Evolutionary conservation across 1,140 invertebrate genomes (phyloP), one percentile per base, ranked within the genome.

Genomic region (Asobara japonica): DNA sequence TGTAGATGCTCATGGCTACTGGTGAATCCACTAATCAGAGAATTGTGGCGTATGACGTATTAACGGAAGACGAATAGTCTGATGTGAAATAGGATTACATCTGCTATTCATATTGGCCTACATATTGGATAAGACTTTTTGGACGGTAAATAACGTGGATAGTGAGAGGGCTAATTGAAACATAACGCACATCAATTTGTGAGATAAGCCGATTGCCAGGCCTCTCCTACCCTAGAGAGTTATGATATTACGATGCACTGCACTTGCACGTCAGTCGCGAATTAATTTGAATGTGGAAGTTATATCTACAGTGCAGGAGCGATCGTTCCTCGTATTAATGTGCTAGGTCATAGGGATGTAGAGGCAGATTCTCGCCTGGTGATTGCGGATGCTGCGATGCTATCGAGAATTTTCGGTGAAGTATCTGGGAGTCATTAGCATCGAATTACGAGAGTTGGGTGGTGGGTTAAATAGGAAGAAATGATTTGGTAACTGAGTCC

Each of bases 221-320:
- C 51, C n/a, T 22, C 38, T 41, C 18, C 64, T 20, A 31, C 18
- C 68, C 38, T 51, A 60, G 51, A 77, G 76, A 77, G 76, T 77
- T 75, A 77, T 75, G 76, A 73, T 74, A 74, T 76, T 74, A 76
- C 67, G 73, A 76, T 65, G 72, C 30, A 25, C n/a, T 68, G 36
- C 65, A 51, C 45, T 45, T 64, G 71, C 70, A 73, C 65, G 74
- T 76, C 74, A 76, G 71, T 29, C 68, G 48, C 74, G 65, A 76
- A 76, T 76, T 76, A 76, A 76, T 76, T 76, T 76, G 41, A 68
- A 61, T 69, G 48, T 69, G 27, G 27, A 30, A 33, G 65, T 48
- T 38, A 66, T 25, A 65, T 70, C 74, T 36, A 11, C 29, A 25
- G 38, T 18, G 16, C 18, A 30, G 29, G 41, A 16, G 22, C 31